Percentiles rank a stretch among this genome's conserved stretches.
Evolutionary conservation across 2,797 vertebrate species (phyloP).

Genomic region (Lycodopsis pacificus): DNA sequence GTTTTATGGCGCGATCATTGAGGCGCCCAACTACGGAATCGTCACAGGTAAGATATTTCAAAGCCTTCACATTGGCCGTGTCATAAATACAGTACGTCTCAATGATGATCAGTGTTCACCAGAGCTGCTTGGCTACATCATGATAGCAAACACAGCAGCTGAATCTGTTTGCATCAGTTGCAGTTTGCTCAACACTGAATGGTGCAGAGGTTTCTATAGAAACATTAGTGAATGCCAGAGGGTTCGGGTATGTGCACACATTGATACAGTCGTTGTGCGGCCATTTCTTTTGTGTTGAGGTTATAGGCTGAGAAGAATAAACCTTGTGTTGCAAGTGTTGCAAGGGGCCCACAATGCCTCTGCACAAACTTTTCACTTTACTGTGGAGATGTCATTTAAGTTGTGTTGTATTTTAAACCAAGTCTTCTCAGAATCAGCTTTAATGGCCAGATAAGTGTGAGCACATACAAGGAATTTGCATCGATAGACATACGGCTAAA

Average conservation of each 20-base stretch:
- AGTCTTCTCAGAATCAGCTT: neutral
- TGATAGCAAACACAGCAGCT: conserved; percentile 15
- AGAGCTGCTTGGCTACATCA: neutral
- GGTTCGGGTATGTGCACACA: conserved; percentile 60
- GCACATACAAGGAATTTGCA: neutral
- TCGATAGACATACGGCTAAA: neutral
- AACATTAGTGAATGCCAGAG: conserved; percentile 46
- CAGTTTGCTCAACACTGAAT: conserved; percentile 50
- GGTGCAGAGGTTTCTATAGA: conserved; percentile 58
- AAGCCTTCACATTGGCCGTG: neutral
- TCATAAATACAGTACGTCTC: neutral
- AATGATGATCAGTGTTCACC: neutral
- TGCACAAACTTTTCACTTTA: conserved; percentile 8
- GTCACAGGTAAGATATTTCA: conserved; percentile 90
- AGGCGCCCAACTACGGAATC: conserved; percentile 97
- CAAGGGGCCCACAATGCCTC: conserved; percentile 18
- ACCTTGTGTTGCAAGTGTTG: conserved; percentile 14
- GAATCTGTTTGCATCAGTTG: conserved; percentile 47
- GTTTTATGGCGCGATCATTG: conserved; percentile 95
- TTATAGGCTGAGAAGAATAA: conserved; percentile 44
- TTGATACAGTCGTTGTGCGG: conserved; percentile 41
- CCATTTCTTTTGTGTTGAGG: conserved; percentile 32
- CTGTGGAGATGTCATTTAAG: neutral
- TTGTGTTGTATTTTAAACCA: conserved; percentile 1
- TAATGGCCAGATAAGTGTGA: neutral